Conservation (phyloP, 2,888 invertebrate genomes). For the Amblyjoppa fuscipennis region DNA sequence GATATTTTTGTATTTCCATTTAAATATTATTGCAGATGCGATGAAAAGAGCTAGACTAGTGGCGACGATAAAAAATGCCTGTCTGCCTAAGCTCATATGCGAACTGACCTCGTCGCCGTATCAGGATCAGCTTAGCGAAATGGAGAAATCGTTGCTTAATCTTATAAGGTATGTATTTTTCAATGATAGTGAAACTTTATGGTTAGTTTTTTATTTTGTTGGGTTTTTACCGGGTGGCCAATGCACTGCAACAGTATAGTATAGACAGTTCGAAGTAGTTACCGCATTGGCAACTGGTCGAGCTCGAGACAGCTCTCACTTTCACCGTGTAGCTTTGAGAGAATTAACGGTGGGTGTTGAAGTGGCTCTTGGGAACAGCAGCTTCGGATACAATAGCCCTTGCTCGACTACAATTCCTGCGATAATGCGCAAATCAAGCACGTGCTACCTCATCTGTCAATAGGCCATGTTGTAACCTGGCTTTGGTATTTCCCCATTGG, state of each 20-base stretch:
- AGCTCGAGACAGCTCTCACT: constrained; percentile 48
- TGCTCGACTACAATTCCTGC: constrained; percentile 41
- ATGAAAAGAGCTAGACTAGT: constrained; percentile 86
- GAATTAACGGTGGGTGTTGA: constrained; percentile 51
- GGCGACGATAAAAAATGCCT: constrained; percentile 88
- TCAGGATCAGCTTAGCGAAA: constrained; percentile 88
- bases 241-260: constrained; percentile 4
- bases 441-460: constrained; percentile 54
- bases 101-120: constrained; percentile 88
- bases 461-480: constrained; percentile 45
- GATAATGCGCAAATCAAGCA: constrained; percentile 67
- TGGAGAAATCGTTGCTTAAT: constrained; percentile 88
- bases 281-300: constrained; percentile 47
- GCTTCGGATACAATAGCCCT: constrained; percentile 37
- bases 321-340: constrained; percentile 62
- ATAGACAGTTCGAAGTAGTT: constrained; percentile 10
- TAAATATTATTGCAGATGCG: constrained; percentile 81
- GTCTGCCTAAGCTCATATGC: constrained; percentile 89
- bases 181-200: not conserved
- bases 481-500: constrained; percentile 56
- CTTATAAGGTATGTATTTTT: constrained; percentile 86
- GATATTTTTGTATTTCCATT: not conserved
- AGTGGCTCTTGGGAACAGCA: constrained; percentile 55
- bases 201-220: not conserved
- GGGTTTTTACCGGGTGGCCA: constrained; percentile 66